phyloP scores from a whole-genome alignment of 2,113 vertebrate species.

The Charina bottae region DNA sequence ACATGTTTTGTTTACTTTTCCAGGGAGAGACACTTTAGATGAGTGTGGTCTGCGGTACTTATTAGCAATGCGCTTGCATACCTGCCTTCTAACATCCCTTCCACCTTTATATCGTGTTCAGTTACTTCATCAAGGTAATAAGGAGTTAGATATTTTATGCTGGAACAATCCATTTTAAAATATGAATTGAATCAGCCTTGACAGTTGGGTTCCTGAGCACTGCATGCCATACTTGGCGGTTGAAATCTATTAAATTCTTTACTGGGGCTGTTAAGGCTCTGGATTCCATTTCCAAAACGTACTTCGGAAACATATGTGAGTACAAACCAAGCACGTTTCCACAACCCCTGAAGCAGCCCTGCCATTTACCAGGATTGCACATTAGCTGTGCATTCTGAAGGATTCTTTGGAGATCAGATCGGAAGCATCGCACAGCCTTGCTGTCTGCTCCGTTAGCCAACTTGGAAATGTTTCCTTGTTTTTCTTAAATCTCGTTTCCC shows the following conservation, averaged over 20 bases:
- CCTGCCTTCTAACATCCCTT: conserved; percentile 93
- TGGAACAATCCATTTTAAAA: not conserved
- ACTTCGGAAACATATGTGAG: too few species aligned
- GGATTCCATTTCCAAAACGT: too few species aligned
- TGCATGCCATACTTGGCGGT: not conserved
- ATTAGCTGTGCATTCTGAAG: too few species aligned
- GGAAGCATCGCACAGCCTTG: too few species aligned
- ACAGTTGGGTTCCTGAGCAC: not conserved
- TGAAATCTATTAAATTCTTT: not conserved
- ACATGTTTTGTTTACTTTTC: not conserved
- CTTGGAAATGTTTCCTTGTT: not conserved
- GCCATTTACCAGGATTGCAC: too few species aligned
- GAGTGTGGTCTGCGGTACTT: conserved; percentile 95
- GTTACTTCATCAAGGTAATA: conserved; percentile 94
- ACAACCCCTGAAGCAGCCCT: too few species aligned
- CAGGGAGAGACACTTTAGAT: conserved; percentile 93
- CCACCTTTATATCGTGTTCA: conserved; percentile 94
- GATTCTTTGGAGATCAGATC: too few species aligned
- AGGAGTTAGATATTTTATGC: accelerated
- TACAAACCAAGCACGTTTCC: too few species aligned
- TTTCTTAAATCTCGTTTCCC: not conserved
- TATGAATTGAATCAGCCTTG: not conserved
- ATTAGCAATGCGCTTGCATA: conserved; percentile 96
- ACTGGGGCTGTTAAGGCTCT: too few species aligned
- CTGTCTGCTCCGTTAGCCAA: not conserved